Percentiles rank a stretch among this genome's conserved stretches.
These are phyloP conservation scores for Tor tambroides DNA, from an alignment of 2,113 vertebrate genomes.

Conservation along the genomic window DNA sequence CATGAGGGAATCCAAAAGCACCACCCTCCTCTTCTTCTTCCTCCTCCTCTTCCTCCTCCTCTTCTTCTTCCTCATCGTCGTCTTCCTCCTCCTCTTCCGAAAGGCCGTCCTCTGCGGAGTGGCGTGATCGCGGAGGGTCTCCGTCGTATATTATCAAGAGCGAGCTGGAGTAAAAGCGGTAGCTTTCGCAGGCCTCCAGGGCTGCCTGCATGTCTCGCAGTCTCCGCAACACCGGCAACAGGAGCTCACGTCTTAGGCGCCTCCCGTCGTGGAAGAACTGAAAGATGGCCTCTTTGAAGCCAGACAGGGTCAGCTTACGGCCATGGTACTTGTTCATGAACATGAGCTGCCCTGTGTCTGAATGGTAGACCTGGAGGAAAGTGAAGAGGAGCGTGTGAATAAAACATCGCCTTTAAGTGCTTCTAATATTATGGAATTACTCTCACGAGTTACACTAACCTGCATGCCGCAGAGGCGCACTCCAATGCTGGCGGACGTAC, in stretches of 20 bases:
- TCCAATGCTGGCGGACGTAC: slow-evolving; percentile 94
- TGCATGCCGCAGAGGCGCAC: slow-evolving; percentile 98
- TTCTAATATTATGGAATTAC: background rate
- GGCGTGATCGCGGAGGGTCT: slow-evolving; percentile 81
- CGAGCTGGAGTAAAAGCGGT: slow-evolving; percentile 98
- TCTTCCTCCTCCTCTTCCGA: slow-evolving; percentile 73
- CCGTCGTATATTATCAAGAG: slow-evolving; percentile 97
- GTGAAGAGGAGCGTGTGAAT: background rate
- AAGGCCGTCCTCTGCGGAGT: slow-evolving; percentile 58
- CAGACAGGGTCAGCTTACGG: slow-evolving; percentile 91
- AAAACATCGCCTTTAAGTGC: background rate
- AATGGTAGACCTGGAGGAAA: slow-evolving; percentile 86
- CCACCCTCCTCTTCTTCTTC: slow-evolving; percentile 53
- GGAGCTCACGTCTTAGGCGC: slow-evolving; percentile 87
- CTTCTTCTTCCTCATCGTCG: slow-evolving; percentile 87
- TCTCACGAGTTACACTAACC: slow-evolving; percentile 69
- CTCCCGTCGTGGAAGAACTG: slow-evolving; percentile 96
- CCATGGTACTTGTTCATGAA: slow-evolving; percentile 99
- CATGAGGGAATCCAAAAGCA: slow-evolving; percentile 65
- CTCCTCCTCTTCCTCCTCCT: slow-evolving; percentile 53
- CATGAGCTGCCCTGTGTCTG: slow-evolving; percentile 92
- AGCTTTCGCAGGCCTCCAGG: slow-evolving; percentile 94
- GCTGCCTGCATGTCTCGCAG: slow-evolving; percentile 91
- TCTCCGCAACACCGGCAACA: slow-evolving; percentile 89
- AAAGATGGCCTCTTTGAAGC: slow-evolving; percentile 97